Evolutionary conservation across 2,113 vertebrate species (phyloP).

Genomic region (Prunella himalayana): DNA sequence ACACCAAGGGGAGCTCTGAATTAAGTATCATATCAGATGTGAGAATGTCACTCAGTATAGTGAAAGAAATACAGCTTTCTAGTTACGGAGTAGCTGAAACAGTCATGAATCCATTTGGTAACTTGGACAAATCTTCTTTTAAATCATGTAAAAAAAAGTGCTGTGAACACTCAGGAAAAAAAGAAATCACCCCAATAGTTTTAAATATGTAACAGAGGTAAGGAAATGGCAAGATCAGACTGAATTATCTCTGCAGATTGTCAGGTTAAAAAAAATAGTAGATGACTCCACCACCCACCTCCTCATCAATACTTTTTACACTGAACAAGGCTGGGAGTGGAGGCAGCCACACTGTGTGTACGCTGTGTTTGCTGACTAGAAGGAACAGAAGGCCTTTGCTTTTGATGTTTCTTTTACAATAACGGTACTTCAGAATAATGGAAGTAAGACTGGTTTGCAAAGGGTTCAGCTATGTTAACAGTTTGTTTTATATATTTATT

Average conservation of each 20-base stretch:
- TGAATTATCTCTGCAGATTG: background rate
- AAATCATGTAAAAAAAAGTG: background rate
- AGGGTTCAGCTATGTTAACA: background rate
- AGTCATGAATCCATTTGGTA: background rate
- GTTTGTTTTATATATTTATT: background rate
- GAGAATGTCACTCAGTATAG: background rate
- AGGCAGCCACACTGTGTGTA: background rate
- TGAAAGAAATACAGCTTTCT: background rate
- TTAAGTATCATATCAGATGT: background rate
- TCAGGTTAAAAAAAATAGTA: background rate
- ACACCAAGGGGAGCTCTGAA: background rate
- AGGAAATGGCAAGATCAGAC: background rate
- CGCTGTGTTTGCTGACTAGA: background rate
- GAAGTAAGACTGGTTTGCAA: background rate
- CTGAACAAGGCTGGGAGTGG: fast-evolving
- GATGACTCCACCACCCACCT: background rate
- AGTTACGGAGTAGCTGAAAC: background rate
- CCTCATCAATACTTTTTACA: background rate
- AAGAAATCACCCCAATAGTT: background rate
- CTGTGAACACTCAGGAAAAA: background rate
- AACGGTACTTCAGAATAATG: background rate
- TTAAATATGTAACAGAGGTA: background rate
- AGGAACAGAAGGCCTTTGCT: background rate
- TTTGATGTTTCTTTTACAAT: background rate
- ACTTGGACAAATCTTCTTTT: background rate